Evolutionary conservation across 2,888 invertebrate genomes (phyloP), one percentile per base, ranked within the genome.

Genomic region (Pammene aurita): DNA sequence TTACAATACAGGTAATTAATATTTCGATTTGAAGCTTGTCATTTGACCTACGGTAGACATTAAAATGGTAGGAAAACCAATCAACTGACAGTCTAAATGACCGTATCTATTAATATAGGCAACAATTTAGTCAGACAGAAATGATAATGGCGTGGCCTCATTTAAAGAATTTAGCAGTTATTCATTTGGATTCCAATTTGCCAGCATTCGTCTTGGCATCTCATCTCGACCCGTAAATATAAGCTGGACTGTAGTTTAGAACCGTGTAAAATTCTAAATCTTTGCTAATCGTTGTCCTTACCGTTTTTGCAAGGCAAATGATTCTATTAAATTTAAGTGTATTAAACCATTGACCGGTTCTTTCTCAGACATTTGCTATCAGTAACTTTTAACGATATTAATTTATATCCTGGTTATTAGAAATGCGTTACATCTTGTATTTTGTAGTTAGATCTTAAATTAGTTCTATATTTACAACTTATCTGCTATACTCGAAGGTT

Each of bases 131-230:
- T 26, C 61, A 48, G 46, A 67, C 35, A 67, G 41, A 58, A 61
- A 61, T 26, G 60, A 67, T 61, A 55, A 67, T 60, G 18, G 42
- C 56, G 62, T 60, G 18, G 42, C 56, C 67, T 50, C 56, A 57
- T 52, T 67, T 50, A 34, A n/a, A 60, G 50, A 62, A 41, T 48
- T 67, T 54, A 56, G 34, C 67, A 56, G 50, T 56, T 67, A 55
- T 67, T 52, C 42, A 14, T 67, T 38, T 38, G 35, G 58, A 54
- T 58, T 41, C 41, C 62, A 68, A 63, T 68, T 68, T 63, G 14
- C 64, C 26, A 26, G 58, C 57, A 69, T 64, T 64, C 64, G 68
- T 54, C 57, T 64, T 58, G 64, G 64, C 50, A 58, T 68, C 56
- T 11, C 16, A 57, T 35, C 34, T 41, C 26, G 26, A n/a, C 41